These are phyloP conservation scores for Ceratosolen solmsi DNA, from an alignment of 1,140 invertebrate genomes.

Conservation along the genomic window DNA sequence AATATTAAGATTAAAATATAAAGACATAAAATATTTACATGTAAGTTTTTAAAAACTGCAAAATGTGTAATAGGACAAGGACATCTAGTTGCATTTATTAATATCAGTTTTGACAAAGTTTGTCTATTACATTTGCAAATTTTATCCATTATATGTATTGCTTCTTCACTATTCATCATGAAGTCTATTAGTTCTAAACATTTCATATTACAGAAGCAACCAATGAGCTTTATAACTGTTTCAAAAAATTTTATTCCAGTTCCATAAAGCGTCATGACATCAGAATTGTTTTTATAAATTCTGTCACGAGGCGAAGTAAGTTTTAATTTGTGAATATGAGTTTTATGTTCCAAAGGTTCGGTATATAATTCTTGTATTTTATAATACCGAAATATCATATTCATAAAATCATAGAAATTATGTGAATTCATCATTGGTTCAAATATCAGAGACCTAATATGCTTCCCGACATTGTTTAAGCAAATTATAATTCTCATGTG, in stretches of 20 bases:
- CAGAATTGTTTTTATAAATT: conserved; percentile 76
- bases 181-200: conserved; percentile 84
- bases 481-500: conserved; percentile 84
- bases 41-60: conserved; percentile 84
- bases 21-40: conserved; percentile 73
- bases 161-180: conserved; percentile 82
- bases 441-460: conserved; percentile 81
- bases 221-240: conserved; percentile 81
- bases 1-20: no score
- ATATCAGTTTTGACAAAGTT: conserved; percentile 77
- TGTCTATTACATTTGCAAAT: conserved; percentile 80
- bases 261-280: conserved; percentile 79
- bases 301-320: conserved; percentile 89
- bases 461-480: conserved; percentile 79
- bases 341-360: conserved; percentile 73
- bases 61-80: conserved; percentile 84
- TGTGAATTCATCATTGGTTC: conserved; percentile 86
- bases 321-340: conserved; percentile 77
- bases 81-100: conserved; percentile 85
- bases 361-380: conserved; percentile 70
- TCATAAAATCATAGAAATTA: conserved; percentile 90
- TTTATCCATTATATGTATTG: conserved; percentile 83
- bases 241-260: conserved; percentile 83
- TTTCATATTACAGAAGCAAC: conserved; percentile 79
- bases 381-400: conserved; percentile 83